Percentiles rank a stretch among this genome's conserved stretches.
Evolutionary conservation across 2,797 vertebrate species (phyloP).

Genomic region (Gymnodraco acuticeps): DNA sequence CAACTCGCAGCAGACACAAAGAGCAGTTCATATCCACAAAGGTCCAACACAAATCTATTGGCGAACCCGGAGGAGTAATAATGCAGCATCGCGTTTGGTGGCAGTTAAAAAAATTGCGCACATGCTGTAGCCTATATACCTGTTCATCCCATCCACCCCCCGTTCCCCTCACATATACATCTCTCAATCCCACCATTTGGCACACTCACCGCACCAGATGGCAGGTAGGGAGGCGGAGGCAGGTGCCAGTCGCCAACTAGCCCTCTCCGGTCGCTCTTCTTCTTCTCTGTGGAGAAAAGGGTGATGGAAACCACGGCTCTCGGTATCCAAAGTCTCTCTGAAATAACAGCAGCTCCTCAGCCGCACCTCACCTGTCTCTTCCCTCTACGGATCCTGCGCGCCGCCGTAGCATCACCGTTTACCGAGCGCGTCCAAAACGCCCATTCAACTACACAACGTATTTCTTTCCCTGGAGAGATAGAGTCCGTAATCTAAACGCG

Average conservation of each 20-base stretch:
- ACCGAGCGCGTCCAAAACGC: slow-evolving; percentile 70
- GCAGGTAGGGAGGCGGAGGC: slow-evolving; percentile 74
- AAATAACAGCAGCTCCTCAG: slow-evolving; percentile 67
- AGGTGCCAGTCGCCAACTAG: slow-evolving; percentile 74
- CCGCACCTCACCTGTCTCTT: slow-evolving; percentile 85
- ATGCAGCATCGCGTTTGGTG: slow-evolving; percentile 68
- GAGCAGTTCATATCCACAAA: slow-evolving; percentile 53
- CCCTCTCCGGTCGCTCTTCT: slow-evolving; percentile 60
- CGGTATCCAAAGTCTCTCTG: slow-evolving; percentile 57
- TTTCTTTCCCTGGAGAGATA: slow-evolving; percentile 13
- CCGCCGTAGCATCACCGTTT: slow-evolving; percentile 77
- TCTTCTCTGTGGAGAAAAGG: slow-evolving; percentile 53
- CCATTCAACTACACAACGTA: slow-evolving; percentile 56
- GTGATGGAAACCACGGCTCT: slow-evolving; percentile 49
- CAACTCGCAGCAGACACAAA: slow-evolving; percentile 79
- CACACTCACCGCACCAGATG: slow-evolving; percentile 82
- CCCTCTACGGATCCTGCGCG: slow-evolving; percentile 70
- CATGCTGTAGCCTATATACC: slow-evolving; percentile 57
- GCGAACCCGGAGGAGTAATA: slow-evolving; percentile 45
- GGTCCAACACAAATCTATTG: slow-evolving; percentile 45
- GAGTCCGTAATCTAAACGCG: slow-evolving; percentile 25
- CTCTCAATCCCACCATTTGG: slow-evolving; percentile 67
- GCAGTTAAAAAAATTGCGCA: slow-evolving; percentile 66
- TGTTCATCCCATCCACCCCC: slow-evolving; percentile 46
- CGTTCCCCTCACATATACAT: slow-evolving; percentile 37